Base-by-base conservation (phyloP, 2,888 invertebrate species). In the Harmothoe impar region DNA sequence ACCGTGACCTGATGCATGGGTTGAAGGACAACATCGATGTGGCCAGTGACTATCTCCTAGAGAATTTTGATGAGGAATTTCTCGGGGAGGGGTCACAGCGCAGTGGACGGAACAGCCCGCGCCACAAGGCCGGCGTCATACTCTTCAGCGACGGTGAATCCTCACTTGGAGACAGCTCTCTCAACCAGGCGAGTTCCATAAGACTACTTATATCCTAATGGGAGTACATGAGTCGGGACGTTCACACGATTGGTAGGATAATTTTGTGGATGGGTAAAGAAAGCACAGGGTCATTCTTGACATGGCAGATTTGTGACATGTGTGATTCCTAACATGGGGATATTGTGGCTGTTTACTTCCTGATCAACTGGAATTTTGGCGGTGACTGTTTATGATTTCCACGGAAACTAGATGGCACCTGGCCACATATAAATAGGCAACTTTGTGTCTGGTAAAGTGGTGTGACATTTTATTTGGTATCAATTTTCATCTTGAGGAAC, bases 61-160 rank as follows among this genome's bases (percentile, higher is more conserved):
- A 93, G 88, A 95, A 95, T 91, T 95, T 95, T 93, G 94, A 95
- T 90, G 92, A 93, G 33, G 95, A 95, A 91, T 95, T 95, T 92
- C 68, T 62, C 23, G 84, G 81, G 15, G 91, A 90, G 25, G 86
- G 72, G 10, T 72, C 52, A 7, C 56, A 90, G n/a, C 51, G 52
- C 29, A 88, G 43, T 29, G 56, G 68, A 23, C 25, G 33, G 23
- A 43, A 90, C n/a, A 54, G 54, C 17, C 56, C 62, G 33, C 62
- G 89, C 35, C 89, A 84, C 31, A 85, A 90, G 81, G 81, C 90
- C 54, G 77, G 35, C 25, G 91, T 89, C 23, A 56, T 90, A 54
- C 62, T 91, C 56, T 91, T 90, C 91, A 93, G 93, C 91, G 95
- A 95, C 86, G 95, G 90, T n/a, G 93, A 95, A 89, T 94, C 94